These are phyloP conservation scores for Ceratotherium simum DNA, from an alignment of 2,113 vertebrate species.

Conservation along the genomic window DNA sequence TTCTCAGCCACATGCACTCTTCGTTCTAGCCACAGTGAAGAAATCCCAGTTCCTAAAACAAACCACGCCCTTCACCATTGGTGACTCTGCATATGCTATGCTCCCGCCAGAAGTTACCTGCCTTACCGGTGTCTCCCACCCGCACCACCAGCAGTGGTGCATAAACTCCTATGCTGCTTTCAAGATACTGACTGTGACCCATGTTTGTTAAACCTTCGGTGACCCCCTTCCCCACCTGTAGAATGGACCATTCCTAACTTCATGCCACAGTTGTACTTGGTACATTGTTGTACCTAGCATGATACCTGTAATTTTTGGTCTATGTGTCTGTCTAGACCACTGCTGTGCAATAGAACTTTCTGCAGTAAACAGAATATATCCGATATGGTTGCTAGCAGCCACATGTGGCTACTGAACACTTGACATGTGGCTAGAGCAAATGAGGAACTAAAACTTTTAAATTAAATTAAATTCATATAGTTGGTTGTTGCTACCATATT, in stretches of 20 bases:
- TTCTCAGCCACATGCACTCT: neutral
- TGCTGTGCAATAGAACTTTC: neutral
- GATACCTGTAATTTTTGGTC: neutral
- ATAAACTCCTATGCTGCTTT: neutral
- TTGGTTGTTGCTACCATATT: neutral
- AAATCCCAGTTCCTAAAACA: neutral
- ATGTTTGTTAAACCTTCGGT: neutral
- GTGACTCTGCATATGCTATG: rapidly evolving
- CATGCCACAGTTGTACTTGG: neutral
- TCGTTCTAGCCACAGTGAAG: neutral
- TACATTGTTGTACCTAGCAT: neutral
- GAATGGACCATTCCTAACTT: neutral
- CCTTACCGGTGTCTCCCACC: rapidly evolving
- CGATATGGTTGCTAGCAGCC: neutral
- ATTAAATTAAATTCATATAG: neutral
- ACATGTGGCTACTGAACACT: neutral
- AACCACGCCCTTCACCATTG: neutral
- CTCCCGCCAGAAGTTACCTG: neutral
- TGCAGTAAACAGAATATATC: neutral
- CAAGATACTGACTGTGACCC: neutral
- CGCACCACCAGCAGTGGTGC: rapidly evolving
- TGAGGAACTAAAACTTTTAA: neutral
- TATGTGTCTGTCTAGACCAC: neutral
- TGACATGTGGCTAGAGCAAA: neutral
- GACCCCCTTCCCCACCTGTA: neutral